These are phyloP conservation scores for Caerostris extrusa DNA, from an alignment of 1,140 invertebrate genomes.

Conservation along the genomic window DNA sequence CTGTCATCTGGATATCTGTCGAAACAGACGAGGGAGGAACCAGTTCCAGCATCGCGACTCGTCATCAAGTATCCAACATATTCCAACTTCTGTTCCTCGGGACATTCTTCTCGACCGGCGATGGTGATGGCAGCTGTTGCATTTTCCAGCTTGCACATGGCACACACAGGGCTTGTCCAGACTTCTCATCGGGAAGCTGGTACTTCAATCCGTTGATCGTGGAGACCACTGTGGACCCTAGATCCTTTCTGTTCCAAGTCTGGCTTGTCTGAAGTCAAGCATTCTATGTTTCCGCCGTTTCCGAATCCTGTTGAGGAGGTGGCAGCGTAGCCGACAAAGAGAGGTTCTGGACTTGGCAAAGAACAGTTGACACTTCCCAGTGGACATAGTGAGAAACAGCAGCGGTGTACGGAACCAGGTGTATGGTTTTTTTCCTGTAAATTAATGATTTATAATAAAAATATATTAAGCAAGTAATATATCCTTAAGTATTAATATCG, in stretches of 20 bases:
- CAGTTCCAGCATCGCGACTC: background rate
- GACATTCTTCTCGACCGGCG: constrained; percentile 23
- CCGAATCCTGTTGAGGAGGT: constrained; percentile 1
- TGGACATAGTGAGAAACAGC: constrained; percentile 22
- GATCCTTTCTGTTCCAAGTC: background rate
- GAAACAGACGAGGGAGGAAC: background rate
- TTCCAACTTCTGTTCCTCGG: background rate
- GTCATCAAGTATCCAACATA: constrained; percentile 20
- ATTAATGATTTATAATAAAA: too few relatives aligned
- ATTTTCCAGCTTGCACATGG: constrained; percentile 21
- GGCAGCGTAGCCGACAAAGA: constrained; percentile 1
- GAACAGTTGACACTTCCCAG: constrained; percentile 31
- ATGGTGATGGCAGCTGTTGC: constrained; percentile 19
- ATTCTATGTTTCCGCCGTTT: constrained; percentile 40
- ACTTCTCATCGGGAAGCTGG: background rate
- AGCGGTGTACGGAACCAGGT: constrained; percentile 19
- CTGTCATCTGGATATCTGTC: background rate
- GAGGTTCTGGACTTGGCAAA: background rate
- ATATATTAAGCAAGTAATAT: too few relatives aligned
- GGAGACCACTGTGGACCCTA: background rate
- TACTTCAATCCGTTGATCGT: constrained; percentile 5
- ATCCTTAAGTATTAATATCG: too few relatives aligned
- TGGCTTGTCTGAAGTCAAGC: background rate
- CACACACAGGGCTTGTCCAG: constrained; percentile 8
- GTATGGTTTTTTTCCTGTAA: constrained; percentile 16